phyloP scores from a whole-genome alignment of 2,797 vertebrate genomes.

The Tamandua tetradactyla region DNA sequence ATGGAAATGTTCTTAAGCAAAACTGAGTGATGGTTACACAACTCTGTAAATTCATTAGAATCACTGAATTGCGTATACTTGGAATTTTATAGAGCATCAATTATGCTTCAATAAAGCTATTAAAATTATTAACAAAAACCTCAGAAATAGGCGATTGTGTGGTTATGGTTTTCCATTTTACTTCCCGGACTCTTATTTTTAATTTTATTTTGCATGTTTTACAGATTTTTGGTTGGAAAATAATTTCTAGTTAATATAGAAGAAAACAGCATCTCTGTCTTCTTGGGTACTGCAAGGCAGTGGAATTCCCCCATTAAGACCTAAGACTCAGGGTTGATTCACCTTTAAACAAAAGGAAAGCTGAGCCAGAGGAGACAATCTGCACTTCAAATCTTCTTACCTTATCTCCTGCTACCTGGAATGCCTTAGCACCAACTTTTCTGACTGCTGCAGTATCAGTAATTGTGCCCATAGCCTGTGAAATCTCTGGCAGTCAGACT shows the following conservation, averaged over 20 bases:
- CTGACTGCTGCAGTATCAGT: neutral
- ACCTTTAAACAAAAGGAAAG: no score
- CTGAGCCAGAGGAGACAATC: neutral
- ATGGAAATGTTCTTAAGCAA: neutral
- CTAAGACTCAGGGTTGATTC: neutral
- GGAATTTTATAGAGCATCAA: neutral
- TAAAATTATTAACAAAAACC: neutral
- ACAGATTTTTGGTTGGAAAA: neutral
- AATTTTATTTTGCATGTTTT: neutral
- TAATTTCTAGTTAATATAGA: neutral
- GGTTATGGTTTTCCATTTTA: neutral
- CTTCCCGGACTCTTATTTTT: neutral
- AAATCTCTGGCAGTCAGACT: neutral
- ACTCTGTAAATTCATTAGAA: neutral
- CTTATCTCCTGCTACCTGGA: neutral
- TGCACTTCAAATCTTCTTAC: neutral
- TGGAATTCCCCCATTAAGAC: neutral
- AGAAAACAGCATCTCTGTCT: neutral
- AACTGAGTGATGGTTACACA: neutral
- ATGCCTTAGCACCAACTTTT: neutral
- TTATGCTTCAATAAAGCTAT: neutral
- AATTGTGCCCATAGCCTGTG: neutral
- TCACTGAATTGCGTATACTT: neutral
- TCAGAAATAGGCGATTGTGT: neutral
- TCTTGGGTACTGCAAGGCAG: neutral